phyloP scores from a whole-genome alignment of 2,113 vertebrate species.

The Galeopterus variegatus region DNA sequence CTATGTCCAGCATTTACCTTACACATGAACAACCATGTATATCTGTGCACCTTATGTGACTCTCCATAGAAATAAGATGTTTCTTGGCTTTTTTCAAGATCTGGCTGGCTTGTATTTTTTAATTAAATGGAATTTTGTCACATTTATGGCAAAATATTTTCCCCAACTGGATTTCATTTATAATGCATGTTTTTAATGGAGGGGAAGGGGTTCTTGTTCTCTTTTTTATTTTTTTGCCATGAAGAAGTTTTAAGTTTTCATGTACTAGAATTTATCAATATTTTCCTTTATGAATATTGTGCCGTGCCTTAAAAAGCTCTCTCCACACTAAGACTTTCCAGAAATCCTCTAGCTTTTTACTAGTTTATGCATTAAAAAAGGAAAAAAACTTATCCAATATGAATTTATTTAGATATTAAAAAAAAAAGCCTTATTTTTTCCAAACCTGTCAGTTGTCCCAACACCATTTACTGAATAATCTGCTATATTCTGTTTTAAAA shows the following conservation, averaged over 20 bases:
- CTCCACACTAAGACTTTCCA: background rate
- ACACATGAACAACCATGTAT: background rate
- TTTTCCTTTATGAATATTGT: constrained; percentile 36
- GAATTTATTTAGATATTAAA: constrained; percentile 10
- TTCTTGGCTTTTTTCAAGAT: background rate
- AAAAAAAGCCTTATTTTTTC: background rate
- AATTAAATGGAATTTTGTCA: background rate
- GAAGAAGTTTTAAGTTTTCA: constrained; percentile 47
- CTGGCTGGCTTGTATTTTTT: background rate
- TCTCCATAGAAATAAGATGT: background rate
- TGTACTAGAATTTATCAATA: background rate
- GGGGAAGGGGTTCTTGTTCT: background rate
- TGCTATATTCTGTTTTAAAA: constrained; percentile 18
- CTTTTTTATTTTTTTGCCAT: background rate
- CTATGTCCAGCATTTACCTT: too few species aligned
- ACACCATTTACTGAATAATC: background rate
- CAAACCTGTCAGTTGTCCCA: background rate
- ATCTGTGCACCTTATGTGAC: background rate
- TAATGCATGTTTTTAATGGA: background rate
- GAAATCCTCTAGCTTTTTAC: background rate
- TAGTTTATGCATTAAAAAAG: background rate
- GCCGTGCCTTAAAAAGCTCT: background rate
- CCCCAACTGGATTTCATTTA: background rate
- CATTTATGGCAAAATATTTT: background rate
- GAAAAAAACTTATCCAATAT: background rate